Base-by-base conservation (phyloP, 2,888 invertebrate genomes). In the Pheosia tremula region DNA sequence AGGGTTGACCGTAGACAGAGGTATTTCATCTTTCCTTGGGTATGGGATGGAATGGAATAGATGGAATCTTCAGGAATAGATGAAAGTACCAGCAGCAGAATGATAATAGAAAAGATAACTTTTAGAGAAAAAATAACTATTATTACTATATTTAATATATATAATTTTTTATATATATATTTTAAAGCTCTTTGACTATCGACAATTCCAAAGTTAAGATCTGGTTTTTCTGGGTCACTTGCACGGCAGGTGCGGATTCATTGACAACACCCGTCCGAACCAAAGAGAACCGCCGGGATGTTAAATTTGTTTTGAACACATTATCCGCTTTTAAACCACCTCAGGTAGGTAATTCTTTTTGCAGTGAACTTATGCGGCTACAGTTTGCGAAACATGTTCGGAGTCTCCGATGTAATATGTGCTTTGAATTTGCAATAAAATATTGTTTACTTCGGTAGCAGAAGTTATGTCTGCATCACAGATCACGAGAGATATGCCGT, bases 171-270 rank as follows among this genome's bases (percentile, higher is more conserved):
- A 24, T 1, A 24, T 8, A 43, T 43, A 43, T 9, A 43, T 64
- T 24, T 24, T 24, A 24, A 24, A 54, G 39, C 53, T 66, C 65
- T 63, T 59, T 59, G 52, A 55, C 11, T 53, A 7, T 57, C 52
- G 43, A 54, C 64, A 73, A 63, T 59, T 49, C 55, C 60, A 57
- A 55, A 41, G 43, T 55, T 9, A 43, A 65, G 69, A 66, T 68
- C 70, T 64, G 67, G 77, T 75, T 71, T 73, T 60, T 69, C 69
- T 77, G 60, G 77, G 76, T 76, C 76, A 76, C 58, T 63, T 47
- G 2, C 56, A 53, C 60, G 66, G 64, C 74, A 72, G 75, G 72
- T 73, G 72, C 57, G 54, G 49, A 24, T 10, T 24, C 50, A 49
- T 37, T 13, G 56, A 49, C 56, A 59, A 60, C 58, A 59, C 64